Percentiles rank a stretch among this genome's conserved stretches.
Conservation (phyloP, 2,797 vertebrate species). For the Microctenopoma steveboyesi region DNA sequence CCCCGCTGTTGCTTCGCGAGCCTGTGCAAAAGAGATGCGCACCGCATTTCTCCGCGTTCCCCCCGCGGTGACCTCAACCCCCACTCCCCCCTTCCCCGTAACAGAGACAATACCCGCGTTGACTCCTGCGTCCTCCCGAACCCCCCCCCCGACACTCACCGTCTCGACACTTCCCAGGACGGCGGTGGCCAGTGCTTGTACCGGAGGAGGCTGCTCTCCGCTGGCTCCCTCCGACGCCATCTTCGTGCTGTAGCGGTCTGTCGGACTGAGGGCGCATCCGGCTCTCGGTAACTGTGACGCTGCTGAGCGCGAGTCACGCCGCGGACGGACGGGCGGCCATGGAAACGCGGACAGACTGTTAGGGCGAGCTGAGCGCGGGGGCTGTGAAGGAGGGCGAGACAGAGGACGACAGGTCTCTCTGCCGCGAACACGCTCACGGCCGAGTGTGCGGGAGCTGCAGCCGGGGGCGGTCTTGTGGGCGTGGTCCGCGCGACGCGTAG, state of each 20-base stretch:
- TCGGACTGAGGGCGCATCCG: slow-evolving; percentile 78
- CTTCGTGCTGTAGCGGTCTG: slow-evolving; percentile 90
- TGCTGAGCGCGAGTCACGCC: slow-evolving; percentile 67
- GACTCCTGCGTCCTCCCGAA: rapidly evolving
- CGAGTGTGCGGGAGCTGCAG: slow-evolving; percentile 29
- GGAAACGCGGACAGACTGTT: too few species aligned
- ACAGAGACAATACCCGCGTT: background rate
- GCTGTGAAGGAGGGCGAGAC: too few species aligned
- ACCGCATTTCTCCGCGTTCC: slow-evolving; percentile 9
- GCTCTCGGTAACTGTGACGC: slow-evolving; percentile 79
- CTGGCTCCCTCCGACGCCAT: slow-evolving; percentile 96
- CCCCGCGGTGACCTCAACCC: background rate
- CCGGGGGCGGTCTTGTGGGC: slow-evolving; percentile 54
- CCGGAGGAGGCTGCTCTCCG: slow-evolving; percentile 88
- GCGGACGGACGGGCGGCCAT: background rate
- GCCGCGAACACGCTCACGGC: slow-evolving; percentile 24
- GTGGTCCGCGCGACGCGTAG: slow-evolving; percentile 61
- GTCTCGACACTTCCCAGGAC: slow-evolving; percentile 81
- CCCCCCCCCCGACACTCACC: slow-evolving; percentile 73
- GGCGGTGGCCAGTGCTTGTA: slow-evolving; percentile 82
- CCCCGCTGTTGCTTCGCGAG: slow-evolving; percentile 58
- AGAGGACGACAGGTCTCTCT: slow-evolving; percentile 32
- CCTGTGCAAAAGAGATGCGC: slow-evolving; percentile 54
- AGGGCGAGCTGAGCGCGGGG: too few species aligned
- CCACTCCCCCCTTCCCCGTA: too few species aligned